Base-by-base conservation (phyloP, 2,888 invertebrate species). In the Caenorhabditis sulstoni region DNA sequence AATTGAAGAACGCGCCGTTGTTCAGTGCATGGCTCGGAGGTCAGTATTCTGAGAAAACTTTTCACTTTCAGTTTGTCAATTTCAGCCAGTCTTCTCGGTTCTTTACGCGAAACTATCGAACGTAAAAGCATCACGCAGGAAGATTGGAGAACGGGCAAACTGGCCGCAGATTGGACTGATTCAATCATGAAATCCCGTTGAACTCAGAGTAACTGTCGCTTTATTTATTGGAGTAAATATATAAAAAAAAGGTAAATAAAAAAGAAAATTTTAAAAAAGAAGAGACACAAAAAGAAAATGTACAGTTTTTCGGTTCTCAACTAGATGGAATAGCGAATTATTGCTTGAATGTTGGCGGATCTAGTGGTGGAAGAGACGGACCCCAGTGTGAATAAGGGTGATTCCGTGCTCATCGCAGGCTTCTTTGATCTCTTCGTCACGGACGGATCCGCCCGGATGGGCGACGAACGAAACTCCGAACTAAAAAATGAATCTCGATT, bases 391-490 rank as follows among this genome's bases (percentile, higher is more conserved):
- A 5, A 94, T 94, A 88, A 98, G 91, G 3, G 94, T 93, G 83
- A 98, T 95, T 68, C 93, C 93, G 91, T 97, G 95, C 85, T 97
- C 95, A 90, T 98, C 93, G 91, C 97, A 97, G 16, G 97, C 97
- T 57, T 94, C 93, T 81, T 95, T 94, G 9, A 99, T 95, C 82
- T 93, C 94, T 64, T 93, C 93, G 91, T 99, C 98, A 91, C 97
- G 97, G 85, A 94, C 95, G 1, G 97, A 97, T 11, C 98, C 98
- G 0, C 95, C 93, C 12, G 98, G 97, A 90, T 96, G 95, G 65
- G 94, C 96, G 85, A 99, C 95, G 91, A 94, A 98, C 57, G 94
- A 93, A 20, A 97, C 98, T 18, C 98, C 98, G 90, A 95, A 95
- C 97, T 97, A 92, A 39, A 92, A 92, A 62, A 7, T 3, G 12